Base-by-base conservation (phyloP, 2,113 vertebrate genomes). In the Scolopax mira region DNA sequence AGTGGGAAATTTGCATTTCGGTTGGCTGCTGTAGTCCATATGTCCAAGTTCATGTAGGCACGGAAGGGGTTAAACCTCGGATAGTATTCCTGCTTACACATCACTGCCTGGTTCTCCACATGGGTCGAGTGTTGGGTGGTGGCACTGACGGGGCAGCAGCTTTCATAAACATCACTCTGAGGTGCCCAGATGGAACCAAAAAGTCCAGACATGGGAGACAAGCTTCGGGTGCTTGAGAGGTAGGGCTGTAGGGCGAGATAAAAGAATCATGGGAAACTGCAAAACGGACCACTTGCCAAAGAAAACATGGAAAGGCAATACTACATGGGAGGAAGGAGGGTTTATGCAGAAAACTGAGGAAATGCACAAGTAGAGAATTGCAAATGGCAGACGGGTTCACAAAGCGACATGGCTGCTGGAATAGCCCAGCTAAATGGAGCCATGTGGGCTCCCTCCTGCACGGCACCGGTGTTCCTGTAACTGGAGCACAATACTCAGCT, bases 181-280 rank as follows among this genome's bases (percentile, higher is more conserved):
- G 99, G 99, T 19, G 99, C 99, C 99, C 99, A 99, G 97, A 99
- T 99, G 96, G 99, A 99, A 66, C 99, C 99, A 87, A 99, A 99
- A 73, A 99, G 98, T 96, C 99, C 99, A 97, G 99, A 99, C 99
- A 99, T 99, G 11, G 99, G 99, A 49, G 99, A 99, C 87, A 99
- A 98, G 97, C 99, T 99, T 96, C 99, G 98, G 82, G 99, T 99
- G 69, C 99, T 99, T 54, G 99, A 98, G 98, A 99, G 99, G 98
- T 99, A 99, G 96, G 99, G 98, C 99, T 99, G 98, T 5, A 78
- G 93, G 49, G 58, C 14, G 87, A 95, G 87, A 48, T 1, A 89
- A 93, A 85, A 44, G 23, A 21, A 67, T 41, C 42, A 93, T 41
- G 73, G 65, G 54, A 79, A 89, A 52, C 61, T 58, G 85, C 52